phyloP scores from a whole-genome alignment of 2,888 invertebrate genomes.

The Capitulum mitella region DNA sequence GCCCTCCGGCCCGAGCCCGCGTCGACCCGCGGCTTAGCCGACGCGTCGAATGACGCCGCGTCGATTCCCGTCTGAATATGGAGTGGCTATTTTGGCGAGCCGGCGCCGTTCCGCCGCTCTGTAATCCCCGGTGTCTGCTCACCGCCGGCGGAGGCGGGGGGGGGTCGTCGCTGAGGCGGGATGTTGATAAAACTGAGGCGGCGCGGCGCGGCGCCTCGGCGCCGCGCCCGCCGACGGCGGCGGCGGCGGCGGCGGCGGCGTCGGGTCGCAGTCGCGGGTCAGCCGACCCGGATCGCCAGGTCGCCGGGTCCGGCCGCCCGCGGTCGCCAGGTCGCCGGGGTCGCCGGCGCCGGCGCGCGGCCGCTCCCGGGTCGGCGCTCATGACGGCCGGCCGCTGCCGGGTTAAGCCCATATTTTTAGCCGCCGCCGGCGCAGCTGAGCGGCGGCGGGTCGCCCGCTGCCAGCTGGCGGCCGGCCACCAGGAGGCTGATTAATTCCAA shows the following conservation, averaged over 20 bases:
- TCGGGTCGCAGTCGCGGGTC: not conserved
- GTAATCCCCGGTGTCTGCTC: too few relatives aligned
- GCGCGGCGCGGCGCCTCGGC: too few relatives aligned
- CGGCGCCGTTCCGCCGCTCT: not conserved
- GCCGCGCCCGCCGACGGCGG: too few relatives aligned
- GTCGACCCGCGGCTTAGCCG: too few relatives aligned
- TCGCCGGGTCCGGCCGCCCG: not conserved
- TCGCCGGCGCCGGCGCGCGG: not conserved
- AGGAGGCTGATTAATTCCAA: not conserved
- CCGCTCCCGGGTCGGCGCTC: not conserved
- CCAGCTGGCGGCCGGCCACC: not conserved
- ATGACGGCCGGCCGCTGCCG: not conserved
- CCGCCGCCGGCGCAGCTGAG: not conserved
- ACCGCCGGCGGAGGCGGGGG: too few relatives aligned
- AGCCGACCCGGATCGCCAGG: not conserved
- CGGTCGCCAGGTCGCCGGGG: not conserved
- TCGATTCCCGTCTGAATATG: not conserved
- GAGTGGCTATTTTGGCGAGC: not conserved
- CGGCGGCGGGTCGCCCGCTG: not conserved
- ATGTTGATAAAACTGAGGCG: too few relatives aligned
- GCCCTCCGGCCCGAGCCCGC: too few relatives aligned
- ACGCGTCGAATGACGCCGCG: too few relatives aligned
- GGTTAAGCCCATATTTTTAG: constrained; percentile 3
- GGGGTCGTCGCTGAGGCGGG: too few relatives aligned
- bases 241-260: not conserved